Base-by-base conservation (phyloP, 1,140 invertebrate genomes). In the Drosophila jambulina region DNA sequence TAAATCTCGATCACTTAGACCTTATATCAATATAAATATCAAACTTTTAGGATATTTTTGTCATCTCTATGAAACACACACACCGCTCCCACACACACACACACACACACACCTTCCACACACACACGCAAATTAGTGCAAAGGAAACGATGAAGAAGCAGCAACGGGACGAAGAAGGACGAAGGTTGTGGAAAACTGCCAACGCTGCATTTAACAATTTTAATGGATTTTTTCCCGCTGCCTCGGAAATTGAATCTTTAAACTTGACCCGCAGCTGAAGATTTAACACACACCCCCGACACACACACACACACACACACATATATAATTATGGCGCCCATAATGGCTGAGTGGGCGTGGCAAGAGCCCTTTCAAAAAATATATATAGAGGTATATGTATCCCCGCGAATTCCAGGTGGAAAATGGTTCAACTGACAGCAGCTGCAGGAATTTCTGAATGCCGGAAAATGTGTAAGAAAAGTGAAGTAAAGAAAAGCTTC, bases 171-270 rank as follows among this genome's bases (percentile, higher is more conserved):
- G 29, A 36, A 78, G 51, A 36, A 51, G 43, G 74, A 60, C 40
- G 29, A 42, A 78, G 64, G 42, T 62, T 70, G 67, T 70, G 67
- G 65, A 78, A 70, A 71, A 78, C 53, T 87, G 84, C 84, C 74
- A 83, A 84, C 84, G 80, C 69, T 80, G 84, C 84, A 83, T 88
- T 87, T 88, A 88, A 75, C 82, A 87, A 78, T 87, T 83, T 80
- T 88, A 86, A 86, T 86, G 83, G 83, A 74, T 88, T 80, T 79
- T 48, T 75, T 69, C 67, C 79, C 40, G 29, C 59, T 70, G 75
- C 62, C 67, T 67, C 40, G 54, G 68, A 74, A 74, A 74, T 74
- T 72, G 70, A 74, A 74, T 83, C 67, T 85, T 78, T 65, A 65
- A 78, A 69, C 58, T 68, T 65, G 61, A 75, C 53, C 54, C 57